Conservation (phyloP, 2,113 vertebrate species). For the Plotosus lineatus region DNA sequence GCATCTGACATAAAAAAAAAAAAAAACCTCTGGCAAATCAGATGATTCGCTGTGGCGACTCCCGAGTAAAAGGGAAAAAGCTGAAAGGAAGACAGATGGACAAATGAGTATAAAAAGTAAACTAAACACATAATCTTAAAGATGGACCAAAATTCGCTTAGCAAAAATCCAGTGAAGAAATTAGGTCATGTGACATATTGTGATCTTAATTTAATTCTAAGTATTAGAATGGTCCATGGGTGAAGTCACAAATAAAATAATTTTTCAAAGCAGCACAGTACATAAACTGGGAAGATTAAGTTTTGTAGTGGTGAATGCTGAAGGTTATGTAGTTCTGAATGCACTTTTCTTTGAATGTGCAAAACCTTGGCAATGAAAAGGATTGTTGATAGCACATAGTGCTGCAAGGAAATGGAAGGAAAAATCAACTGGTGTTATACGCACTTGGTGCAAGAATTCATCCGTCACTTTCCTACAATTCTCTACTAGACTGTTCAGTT, state of each 20-base stretch:
- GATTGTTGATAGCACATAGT: constrained; percentile 35
- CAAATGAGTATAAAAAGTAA: background rate
- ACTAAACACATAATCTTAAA: background rate
- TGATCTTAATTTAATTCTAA: background rate
- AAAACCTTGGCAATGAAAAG: constrained; percentile 32
- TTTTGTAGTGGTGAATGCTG: no score
- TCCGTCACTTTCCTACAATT: background rate
- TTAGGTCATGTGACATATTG: background rate
- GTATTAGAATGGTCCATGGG: background rate
- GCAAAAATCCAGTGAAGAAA: background rate
- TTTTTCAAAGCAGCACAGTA: constrained; percentile 12
- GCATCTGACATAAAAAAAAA: no score
- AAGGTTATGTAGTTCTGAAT: constrained; percentile 50
- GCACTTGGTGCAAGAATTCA: constrained; percentile 23
- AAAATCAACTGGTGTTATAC: constrained; percentile 14
- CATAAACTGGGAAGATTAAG: constrained; percentile 5
- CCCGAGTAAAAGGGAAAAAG: no score
- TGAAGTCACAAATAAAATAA: constrained; percentile 10
- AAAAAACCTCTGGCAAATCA: no score
- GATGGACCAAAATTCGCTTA: background rate
- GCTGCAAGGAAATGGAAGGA: background rate
- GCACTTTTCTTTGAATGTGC: constrained; percentile 37
- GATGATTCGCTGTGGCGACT: no score
- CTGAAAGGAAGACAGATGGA: background rate
- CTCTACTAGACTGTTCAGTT: background rate